These are phyloP conservation scores for Microchirus variegatus DNA, from an alignment of 2,797 vertebrate species.

Conservation along the genomic window DNA sequence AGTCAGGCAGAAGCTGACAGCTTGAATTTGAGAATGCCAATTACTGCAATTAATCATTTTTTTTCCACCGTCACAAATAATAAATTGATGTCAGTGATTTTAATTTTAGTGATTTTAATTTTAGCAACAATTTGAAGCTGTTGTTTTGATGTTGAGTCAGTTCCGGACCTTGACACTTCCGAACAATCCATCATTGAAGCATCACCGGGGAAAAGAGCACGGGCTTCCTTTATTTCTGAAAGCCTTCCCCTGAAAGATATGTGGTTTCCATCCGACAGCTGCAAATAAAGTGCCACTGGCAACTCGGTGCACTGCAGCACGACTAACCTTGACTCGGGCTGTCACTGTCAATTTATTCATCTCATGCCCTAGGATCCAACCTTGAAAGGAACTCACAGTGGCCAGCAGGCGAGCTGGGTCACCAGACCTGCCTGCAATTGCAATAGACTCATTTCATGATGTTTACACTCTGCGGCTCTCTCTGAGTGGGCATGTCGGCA, in stretches of 20 bases:
- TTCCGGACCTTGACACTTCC: not conserved
- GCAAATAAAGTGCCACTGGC: slow-evolving; percentile 20
- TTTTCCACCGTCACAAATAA: no score
- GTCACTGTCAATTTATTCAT: slow-evolving; percentile 44
- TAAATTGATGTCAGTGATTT: not conserved
- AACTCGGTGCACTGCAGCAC: slow-evolving; percentile 5
- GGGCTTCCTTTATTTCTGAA: not conserved
- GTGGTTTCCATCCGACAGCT: slow-evolving; percentile 11
- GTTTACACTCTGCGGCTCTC: not conserved
- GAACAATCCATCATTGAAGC: not conserved
- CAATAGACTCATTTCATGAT: slow-evolving; percentile 15
- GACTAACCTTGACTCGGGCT: slow-evolving; percentile 48
- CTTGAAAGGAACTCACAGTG: slow-evolving; percentile 18
- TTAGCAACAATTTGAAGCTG: not conserved
- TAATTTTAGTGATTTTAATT: no score
- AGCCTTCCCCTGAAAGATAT: slow-evolving; percentile 1
- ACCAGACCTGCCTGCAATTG: slow-evolving; percentile 3
- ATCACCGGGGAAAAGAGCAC: not conserved
- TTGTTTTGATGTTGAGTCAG: not conserved
- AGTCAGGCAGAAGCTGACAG: not conserved
- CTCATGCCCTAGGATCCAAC: slow-evolving; percentile 28
- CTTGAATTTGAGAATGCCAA: not conserved
- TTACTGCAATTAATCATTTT: not conserved
- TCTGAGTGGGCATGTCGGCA: not conserved
- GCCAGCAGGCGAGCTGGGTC: slow-evolving; percentile 9